Conservation (phyloP, 2,113 vertebrate genomes). For the Elachura formosa region DNA sequence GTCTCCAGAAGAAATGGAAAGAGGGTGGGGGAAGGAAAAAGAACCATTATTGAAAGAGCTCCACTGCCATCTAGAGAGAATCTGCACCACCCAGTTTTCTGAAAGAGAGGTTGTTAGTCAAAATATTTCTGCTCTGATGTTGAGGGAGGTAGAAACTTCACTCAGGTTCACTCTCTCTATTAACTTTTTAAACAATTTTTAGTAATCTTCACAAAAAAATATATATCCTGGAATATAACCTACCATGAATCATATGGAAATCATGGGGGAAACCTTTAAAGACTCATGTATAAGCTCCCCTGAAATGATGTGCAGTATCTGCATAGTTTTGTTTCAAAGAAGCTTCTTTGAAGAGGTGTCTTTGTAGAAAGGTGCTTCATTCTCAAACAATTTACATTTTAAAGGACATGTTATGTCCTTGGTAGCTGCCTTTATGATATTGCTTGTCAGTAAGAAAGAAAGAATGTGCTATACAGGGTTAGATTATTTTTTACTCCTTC, state of each 20-base stretch:
- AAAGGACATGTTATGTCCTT: not conserved
- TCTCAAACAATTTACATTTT: slow-evolving; percentile 14
- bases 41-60: slow-evolving; percentile 29
- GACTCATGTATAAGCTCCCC: not conserved
- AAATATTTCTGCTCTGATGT: not conserved
- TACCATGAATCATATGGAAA: not conserved
- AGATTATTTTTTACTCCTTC: not conserved
- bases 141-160: not conserved
- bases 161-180: not conserved
- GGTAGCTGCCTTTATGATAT: not conserved
- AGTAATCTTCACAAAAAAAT: not conserved
- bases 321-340: not conserved
- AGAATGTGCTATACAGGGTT: not conserved
- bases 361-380: not conserved
- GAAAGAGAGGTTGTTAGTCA: not conserved
- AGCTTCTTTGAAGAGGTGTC: not conserved
- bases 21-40: slow-evolving; percentile 19
- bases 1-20: slow-evolving; percentile 30
- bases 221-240: not conserved
- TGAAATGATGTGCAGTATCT: not conserved
- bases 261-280: not conserved
- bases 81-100: not conserved
- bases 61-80: slow-evolving; percentile 73
- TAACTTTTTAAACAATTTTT: not conserved
- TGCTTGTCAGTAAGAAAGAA: not conserved